A percentile compares a stretch with the other conserved stretches of the same genome.
Evolutionary conservation across 2,113 vertebrate species (phyloP).

Genomic region (Zeus faber): DNA sequence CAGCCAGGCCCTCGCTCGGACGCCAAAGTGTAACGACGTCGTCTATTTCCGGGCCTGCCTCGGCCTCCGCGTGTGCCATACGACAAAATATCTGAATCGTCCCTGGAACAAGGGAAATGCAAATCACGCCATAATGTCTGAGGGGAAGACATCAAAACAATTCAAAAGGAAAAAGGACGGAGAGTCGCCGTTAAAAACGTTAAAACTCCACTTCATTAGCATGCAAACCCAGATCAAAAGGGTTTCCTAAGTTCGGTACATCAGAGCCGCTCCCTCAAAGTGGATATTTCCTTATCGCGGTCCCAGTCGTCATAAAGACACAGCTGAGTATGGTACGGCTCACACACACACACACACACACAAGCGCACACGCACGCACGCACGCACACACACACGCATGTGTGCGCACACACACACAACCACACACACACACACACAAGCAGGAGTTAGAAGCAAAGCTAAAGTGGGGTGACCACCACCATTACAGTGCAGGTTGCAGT

Average conservation of each 20-base stretch:
- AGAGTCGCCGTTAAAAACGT: conserved; percentile 19
- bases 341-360: no score
- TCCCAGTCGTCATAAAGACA: no score
- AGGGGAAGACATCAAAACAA: conserved; percentile 30
- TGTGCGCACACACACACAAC: no score
- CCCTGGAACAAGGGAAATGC: conserved; percentile 31
- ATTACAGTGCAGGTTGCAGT: conserved; percentile 46
- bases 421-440: no score
- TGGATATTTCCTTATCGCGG: conserved; percentile 32
- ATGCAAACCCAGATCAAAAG: conserved; percentile 62
- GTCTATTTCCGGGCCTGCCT: not conserved
- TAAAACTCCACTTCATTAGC: conserved; percentile 48
- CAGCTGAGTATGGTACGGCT: no score
- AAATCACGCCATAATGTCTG: conserved; percentile 28
- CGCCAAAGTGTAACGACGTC: not conserved
- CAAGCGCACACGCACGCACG: no score
- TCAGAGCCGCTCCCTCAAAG: conserved; percentile 43
- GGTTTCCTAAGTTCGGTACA: conserved; percentile 44
- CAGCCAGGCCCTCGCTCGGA: conserved; percentile 33
- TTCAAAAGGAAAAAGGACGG: conserved; percentile 34
- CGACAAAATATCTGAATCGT: conserved; percentile 7
- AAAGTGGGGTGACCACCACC: not conserved
- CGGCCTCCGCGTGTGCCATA: no score
- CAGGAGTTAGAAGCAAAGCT: no score
- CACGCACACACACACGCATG: no score